phyloP scores from a whole-genome alignment of 2,888 invertebrate species.

The Leucania comma region DNA sequence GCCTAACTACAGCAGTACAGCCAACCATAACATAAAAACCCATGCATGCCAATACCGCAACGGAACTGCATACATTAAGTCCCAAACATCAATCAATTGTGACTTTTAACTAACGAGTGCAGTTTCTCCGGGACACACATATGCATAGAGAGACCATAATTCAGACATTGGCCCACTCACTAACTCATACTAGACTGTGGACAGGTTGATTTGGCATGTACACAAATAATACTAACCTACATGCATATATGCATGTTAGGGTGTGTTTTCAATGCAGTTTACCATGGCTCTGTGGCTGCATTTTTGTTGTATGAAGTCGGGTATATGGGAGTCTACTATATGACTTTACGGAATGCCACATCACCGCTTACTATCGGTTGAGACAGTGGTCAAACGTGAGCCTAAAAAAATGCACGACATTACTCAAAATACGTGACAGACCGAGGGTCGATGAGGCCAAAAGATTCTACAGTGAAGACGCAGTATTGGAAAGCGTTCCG shows the following conservation, averaged over 20 bases:
- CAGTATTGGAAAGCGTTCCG: too few species aligned
- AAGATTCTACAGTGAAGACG: too few species aligned
- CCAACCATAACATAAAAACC: constrained; percentile 48
- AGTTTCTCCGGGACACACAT: constrained; percentile 82
- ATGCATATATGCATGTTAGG: constrained; percentile 58
- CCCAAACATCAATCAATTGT: constrained; percentile 76
- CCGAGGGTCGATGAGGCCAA: too few species aligned
- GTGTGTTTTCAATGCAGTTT: constrained; percentile 14
- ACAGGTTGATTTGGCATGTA: constrained; percentile 81
- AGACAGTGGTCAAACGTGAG: too few species aligned
- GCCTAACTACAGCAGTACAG: constrained; percentile 11
- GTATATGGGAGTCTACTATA: too few species aligned
- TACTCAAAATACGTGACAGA: too few species aligned
- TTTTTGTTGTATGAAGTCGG: background rate
- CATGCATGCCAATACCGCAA: constrained; percentile 43
- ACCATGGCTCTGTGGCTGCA: background rate
- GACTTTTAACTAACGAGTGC: constrained; percentile 79
- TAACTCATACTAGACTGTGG: constrained; percentile 83
- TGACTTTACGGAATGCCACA: too few species aligned
- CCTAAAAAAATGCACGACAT: too few species aligned
- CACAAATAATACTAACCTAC: constrained; percentile 80
- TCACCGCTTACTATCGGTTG: too few species aligned
- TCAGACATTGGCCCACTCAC: constrained; percentile 81
- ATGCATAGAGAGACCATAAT: constrained; percentile 88
- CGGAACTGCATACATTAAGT: constrained; percentile 61